Conservation (phyloP, 64 coral and sea anemone genomes). For the Montipora foliosa region DNA sequence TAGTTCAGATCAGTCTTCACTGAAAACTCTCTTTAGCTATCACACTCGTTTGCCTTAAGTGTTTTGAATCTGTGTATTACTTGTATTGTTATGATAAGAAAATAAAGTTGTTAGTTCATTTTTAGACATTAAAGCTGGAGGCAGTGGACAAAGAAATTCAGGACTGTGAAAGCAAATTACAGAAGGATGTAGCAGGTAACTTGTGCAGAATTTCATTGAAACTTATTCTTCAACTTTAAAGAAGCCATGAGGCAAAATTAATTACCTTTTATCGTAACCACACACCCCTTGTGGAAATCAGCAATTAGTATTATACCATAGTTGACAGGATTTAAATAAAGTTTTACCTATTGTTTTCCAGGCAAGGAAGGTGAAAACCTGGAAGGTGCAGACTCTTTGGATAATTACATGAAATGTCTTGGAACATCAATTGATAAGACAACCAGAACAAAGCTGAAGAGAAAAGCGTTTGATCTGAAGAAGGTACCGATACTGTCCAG, state of each 20-base stretch:
- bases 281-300: too few species aligned
- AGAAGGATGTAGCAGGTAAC: slow-evolving; percentile 48
- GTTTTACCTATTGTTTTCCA: not conserved
- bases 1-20: too few species aligned
- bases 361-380: slow-evolving; percentile 14
- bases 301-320: too few species aligned
- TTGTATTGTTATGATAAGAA: not conserved
- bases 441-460: slow-evolving; percentile 82
- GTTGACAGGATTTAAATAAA: not conserved
- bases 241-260: too few species aligned
- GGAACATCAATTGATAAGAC: slow-evolving; percentile 80
- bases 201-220: not conserved
- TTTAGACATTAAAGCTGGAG: slow-evolving; percentile 49
- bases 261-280: too few species aligned
- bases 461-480: slow-evolving; percentile 93
- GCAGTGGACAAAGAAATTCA: slow-evolving; percentile 62
- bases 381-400: slow-evolving; percentile 75
- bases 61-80: not conserved
- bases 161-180: slow-evolving; percentile 33
- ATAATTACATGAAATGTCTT: slow-evolving; percentile 87
- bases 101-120: too few species aligned
- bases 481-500: slow-evolving; percentile 56
- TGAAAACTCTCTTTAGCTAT: too few species aligned
- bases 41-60: too few species aligned
- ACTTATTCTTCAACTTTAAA: too few species aligned